These are phyloP conservation scores for Sepioteuthis lessoniana DNA, from an alignment of 2,888 invertebrate genomes.

Conservation along the genomic window DNA sequence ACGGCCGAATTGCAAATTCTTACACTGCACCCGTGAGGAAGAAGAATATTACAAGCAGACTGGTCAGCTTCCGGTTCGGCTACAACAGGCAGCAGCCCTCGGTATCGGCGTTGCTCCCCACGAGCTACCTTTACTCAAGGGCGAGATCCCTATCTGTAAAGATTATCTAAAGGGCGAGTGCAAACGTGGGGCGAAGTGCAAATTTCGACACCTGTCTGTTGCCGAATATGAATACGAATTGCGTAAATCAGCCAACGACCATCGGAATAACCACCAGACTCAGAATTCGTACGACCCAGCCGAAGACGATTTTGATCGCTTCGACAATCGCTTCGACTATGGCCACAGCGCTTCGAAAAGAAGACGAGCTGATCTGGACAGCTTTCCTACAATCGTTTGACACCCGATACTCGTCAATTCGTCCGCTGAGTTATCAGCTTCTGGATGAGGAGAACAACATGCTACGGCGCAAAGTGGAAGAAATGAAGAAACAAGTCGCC, in stretches of 20 bases:
- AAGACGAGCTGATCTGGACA: conserved; percentile 62
- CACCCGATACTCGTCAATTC: conserved; percentile 58
- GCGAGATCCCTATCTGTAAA: conserved; percentile 79
- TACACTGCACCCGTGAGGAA: conserved; percentile 85
- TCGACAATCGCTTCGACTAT: conserved; percentile 61
- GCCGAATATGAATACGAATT: conserved; percentile 61
- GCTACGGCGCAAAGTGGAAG: conserved; percentile 82
- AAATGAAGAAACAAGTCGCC: conserved; percentile 82
- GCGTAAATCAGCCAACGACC: conserved; percentile 57
- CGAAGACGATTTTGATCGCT: conserved; percentile 59
- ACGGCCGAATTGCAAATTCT: conserved; percentile 84
- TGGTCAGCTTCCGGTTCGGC: conserved; percentile 81
- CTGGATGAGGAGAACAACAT: conserved; percentile 82
- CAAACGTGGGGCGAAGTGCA: conserved; percentile 77
- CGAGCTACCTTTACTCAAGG: conserved; percentile 64
- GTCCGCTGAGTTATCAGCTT: conserved; percentile 66
- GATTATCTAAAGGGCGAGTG: conserved; percentile 80
- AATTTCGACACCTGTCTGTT: conserved; percentile 76
- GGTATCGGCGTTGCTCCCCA: conserved; percentile 66
- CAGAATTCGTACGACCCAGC: conserved; percentile 53
- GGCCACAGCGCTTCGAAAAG: conserved; percentile 62
- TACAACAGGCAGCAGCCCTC: conserved; percentile 71
- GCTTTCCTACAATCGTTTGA: conserved; percentile 59
- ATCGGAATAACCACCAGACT: conserved; percentile 54
- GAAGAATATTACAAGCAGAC: conserved; percentile 83